Evolutionary conservation across 92 coral and sea anemone genomes (phyloP), one percentile per base, ranked within the genome.

Genomic region (Zoanthus solanderi): DNA sequence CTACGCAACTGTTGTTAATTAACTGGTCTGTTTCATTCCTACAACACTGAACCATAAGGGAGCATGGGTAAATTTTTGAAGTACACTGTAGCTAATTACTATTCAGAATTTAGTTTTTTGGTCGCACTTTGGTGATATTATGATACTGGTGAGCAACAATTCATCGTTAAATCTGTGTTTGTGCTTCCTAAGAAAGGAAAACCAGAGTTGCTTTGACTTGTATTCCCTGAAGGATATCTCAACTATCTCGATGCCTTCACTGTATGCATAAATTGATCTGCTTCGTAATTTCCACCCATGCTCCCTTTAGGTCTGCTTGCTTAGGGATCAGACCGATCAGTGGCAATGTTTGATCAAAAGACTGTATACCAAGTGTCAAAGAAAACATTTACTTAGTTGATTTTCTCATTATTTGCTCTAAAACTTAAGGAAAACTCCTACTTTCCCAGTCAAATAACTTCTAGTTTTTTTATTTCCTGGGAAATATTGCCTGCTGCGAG

Each of bases 301-400:
- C 74, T 69, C 74, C 74, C 74, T 69, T 69, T 69, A 69, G 74
- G 74, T 69, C 74, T 69, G 74, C 44, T 69, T 69, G 74, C 74
- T 69, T 69, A 69, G 74, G 74, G 74, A 69, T 69, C 74, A 69
- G 74, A 69, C 74, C 74, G 74, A 69, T 69, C 74, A 69, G 74
- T 69, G 74, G 74, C 74, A 69, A 69, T 69, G 74, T 69, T 69
- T 69, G 45, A 69, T 69, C 74, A 69, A 69, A 69, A 69, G 74
- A 69, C 74, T 69, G 74, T 69, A 69, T 69, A 69, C 74, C 74
- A 69, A 69, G 74, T 69, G 74, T 69, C 74, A 69, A 29, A 69
- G 74, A 69, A 69, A 69, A 69, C 74, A 69, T 69, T 69, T 69
- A 69, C 74, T 69, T 69, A 69, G 42, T 69, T 32, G 74, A 32